phyloP scores from a whole-genome alignment of 2,113 vertebrate genomes.

The Gorsachius goisagi region DNA sequence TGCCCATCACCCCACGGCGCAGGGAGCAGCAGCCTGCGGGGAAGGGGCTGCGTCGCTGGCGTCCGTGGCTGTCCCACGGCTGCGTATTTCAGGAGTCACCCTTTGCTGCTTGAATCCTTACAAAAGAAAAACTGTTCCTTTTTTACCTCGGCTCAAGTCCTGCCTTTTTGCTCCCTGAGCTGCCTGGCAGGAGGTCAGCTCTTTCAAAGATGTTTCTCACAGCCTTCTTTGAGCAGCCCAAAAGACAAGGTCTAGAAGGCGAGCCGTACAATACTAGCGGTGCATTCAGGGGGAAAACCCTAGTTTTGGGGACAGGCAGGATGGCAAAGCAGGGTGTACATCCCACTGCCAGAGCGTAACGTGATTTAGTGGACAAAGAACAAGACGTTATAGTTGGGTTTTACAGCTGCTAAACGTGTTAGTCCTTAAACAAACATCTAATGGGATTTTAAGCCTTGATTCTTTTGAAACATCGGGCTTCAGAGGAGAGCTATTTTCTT shows the following conservation, averaged over 20 bases:
- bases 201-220: neutral
- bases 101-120: neutral
- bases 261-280: neutral
- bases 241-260: conserved; percentile 3
- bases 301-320: neutral
- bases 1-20: neutral
- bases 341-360: neutral
- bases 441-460: conserved; percentile 1
- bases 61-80: neutral
- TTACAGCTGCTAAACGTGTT: conserved; percentile 25
- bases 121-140: neutral
- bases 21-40: neutral
- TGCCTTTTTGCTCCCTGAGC: neutral
- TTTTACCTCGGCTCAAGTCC: neutral
- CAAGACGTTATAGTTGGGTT: neutral
- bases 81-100: neutral
- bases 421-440: conserved; percentile 34
- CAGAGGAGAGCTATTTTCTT: neutral
- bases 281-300: neutral
- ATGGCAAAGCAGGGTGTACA: neutral
- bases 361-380: conserved; percentile 33
- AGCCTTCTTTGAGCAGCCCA: neutral
- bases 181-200: neutral
- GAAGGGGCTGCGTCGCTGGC: neutral
- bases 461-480: conserved; percentile 10